phyloP scores from a whole-genome alignment of 2,797 vertebrate species.

The Chaetophractus vellerosus region DNA sequence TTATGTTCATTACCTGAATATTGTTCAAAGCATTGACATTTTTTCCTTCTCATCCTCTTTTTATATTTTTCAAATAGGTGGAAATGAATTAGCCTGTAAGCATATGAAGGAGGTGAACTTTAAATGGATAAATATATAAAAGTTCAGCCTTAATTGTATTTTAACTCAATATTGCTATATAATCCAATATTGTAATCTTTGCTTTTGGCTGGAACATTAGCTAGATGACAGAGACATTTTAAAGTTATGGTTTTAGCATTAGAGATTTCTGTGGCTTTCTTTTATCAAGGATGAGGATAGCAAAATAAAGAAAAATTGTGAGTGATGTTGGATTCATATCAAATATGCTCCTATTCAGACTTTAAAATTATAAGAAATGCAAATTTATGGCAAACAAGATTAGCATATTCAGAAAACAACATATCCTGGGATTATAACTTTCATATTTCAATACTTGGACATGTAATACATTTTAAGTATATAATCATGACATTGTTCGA shows the following conservation, averaged over 20 bases:
- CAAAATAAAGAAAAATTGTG: conserved; percentile 64
- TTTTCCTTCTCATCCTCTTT: neutral
- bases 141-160: conserved; percentile 7
- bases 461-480: conserved; percentile 59
- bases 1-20: neutral
- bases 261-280: conserved; percentile 3
- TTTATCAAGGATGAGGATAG: conserved; percentile 46
- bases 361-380: conserved; percentile 64
- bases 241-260: conserved; percentile 48
- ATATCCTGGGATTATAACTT: conserved; percentile 34
- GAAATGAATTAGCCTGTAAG: conserved; percentile 2
- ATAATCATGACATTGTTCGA: conserved; percentile 43
- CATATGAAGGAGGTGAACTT: neutral
- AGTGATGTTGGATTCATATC: conserved; percentile 42
- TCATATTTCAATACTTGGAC: conserved; percentile 61
- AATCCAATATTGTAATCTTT: neutral
- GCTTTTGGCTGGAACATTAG: conserved; percentile 50
- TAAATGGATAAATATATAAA: conserved; percentile 45
- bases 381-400: conserved; percentile 74
- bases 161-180: conserved; percentile 20
- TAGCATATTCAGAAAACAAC: conserved; percentile 62
- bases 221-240: conserved; percentile 24
- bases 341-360: conserved; percentile 59
- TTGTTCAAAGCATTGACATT: conserved; percentile 4
- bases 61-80: conserved; percentile 35